Evolutionary conservation across 2,888 invertebrate species (phyloP).

Genomic region (Dascillus cervinus): DNA sequence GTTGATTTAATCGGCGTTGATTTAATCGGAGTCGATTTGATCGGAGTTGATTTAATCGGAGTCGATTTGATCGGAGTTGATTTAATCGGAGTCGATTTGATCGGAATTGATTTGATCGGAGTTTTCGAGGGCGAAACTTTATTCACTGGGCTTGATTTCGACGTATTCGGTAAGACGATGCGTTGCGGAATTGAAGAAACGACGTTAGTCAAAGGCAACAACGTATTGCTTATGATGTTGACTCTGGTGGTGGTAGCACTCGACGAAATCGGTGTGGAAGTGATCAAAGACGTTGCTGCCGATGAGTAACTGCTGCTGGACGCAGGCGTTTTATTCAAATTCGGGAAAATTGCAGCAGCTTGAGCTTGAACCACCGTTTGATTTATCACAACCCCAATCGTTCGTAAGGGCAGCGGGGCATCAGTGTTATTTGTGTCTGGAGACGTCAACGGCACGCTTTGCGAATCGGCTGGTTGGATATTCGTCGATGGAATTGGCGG

Average conservation of each 20-base stretch:
- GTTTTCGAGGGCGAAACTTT: constrained; percentile 47
- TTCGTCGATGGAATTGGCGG: constrained; percentile 35
- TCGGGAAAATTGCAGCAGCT: constrained; percentile 21
- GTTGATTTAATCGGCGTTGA: constrained; percentile 49
- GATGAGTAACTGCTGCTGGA: constrained; percentile 34
- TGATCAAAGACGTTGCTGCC: constrained; percentile 32
- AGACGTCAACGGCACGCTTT: constrained; percentile 30
- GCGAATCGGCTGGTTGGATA: constrained; percentile 41
- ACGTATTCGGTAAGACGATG: constrained; percentile 45
- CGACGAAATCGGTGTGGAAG: constrained; percentile 34
- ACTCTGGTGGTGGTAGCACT: constrained; percentile 32
- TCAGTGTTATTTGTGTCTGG: constrained; percentile 24
- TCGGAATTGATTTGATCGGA: constrained; percentile 48
- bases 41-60: too few species aligned
- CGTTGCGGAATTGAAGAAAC: constrained; percentile 39
- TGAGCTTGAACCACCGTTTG: constrained; percentile 24
- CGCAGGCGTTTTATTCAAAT: constrained; percentile 31
- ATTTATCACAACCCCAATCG: constrained; percentile 25
- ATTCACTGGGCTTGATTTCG: constrained; percentile 41
- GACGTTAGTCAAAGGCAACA: constrained; percentile 28
- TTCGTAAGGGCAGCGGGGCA: constrained; percentile 24
- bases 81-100: constrained; percentile 53
- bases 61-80: too few species aligned
- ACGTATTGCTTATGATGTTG: constrained; percentile 35
- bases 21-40: too few species aligned